Evolutionary conservation across 2,797 vertebrate species (phyloP), one percentile per base, ranked within the genome.

Genomic region (Rhabdophis nuchalis): DNA sequence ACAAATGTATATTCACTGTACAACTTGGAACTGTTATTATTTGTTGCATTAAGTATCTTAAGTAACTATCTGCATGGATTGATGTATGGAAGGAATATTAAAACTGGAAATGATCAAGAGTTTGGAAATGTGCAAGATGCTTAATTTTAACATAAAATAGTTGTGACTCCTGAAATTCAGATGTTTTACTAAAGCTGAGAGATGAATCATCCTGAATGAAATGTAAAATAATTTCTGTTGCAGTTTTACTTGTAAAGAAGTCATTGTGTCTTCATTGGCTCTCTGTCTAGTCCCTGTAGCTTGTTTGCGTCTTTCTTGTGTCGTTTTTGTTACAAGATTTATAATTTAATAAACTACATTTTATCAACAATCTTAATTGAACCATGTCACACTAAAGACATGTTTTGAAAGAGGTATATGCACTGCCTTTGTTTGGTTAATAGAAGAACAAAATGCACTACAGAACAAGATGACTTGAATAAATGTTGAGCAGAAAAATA

Each of bases 331-430:
- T 98, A 98, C 96, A 93, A 96, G 96, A 97, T 98, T 98, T 98
- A 97, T 98, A 98, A 98, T 98, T 98, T 98, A 98, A 98, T 98
- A 98, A 97, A 97, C 94, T 97, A 97, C 96, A 97, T 95, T 98
- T 98, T 98, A 97, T 97, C 97, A 98, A 96, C 92, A 89, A 91
- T 92, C 77, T 93, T 64, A n/a, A 52, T 41, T 7, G 94, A n/a
- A 36, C 36, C 89, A 88, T 93, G 88, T 85, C 85, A 87, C 88
- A 60, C 86, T 7, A 86, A 90, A 93, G 58, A 20, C 85, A 92
- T 54, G 36, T 7, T 12, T 23, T 23, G 36, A 92, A 56, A 41
- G 41, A 90, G 29, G n/a, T 13, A 29, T 50, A 29, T 13, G 12
- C n/a, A 61, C 13, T 60, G 7, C 3, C 56, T 94, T 58, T 1